Base-by-base conservation (phyloP, 1,140 invertebrate genomes). In the Arion vulgaris region DNA sequence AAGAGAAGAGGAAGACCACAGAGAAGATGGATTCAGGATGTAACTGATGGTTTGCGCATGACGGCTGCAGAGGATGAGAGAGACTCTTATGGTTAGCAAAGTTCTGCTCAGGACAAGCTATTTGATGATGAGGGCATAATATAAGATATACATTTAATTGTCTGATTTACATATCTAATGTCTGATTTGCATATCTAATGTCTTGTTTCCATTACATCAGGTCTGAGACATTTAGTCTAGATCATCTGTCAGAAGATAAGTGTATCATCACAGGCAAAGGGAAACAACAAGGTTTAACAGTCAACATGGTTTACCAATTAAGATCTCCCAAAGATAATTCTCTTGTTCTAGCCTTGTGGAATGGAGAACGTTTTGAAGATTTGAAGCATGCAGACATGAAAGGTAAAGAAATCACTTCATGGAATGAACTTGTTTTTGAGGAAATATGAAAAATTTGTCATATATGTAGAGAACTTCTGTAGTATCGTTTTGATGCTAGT, bases 281-380 rank as follows among this genome's bases (percentile, higher is more conserved):
- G 1, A 57, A 78, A 19, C 34, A 66, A 9, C 78, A 57, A 23
- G 38, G 73, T n/a, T 57, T 81, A 49, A 41, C 39, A 7, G 15
- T 41, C 17, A 69, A 69, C 32, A 73, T 53, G 51, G 49, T 74
- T 23, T 81, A 81, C 34, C 69, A 81, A 36, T 74, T 81, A n/a
- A 32, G 71, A 34, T 81, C 80, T 34, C 80, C 80, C n/a, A 51
- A 34, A 38, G 80, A 81, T 36, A 39, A 81, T 32, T 51, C 80
- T 15, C 45, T 74, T 11, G 36, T 81, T 36, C 41, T 53, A 23
- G 80, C 80, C 51, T 28, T 73, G 34, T 81, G 80, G 80, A 81
- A 72, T 57, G 80, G 80, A 28, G 80, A 81, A 74, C 39, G 34
- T 32, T 81, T 81, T 81, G 69, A 73, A 51, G 80, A 81, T 62